These are phyloP conservation scores for Jacana jacana DNA, from an alignment of 2,113 vertebrate genomes.

Conservation along the genomic window DNA sequence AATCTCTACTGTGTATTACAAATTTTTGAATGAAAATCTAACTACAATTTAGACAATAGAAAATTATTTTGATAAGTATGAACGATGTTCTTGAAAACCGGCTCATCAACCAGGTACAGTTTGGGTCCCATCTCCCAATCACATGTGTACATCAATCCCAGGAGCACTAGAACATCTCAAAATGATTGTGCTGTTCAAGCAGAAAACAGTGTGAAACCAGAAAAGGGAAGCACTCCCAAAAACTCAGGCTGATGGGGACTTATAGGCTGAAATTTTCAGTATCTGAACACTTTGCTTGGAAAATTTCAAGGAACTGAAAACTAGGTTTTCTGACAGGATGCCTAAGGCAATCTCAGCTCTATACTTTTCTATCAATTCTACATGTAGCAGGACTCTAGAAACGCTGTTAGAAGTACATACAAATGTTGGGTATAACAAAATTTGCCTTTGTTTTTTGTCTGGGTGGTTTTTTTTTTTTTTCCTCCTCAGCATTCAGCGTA, in stretches of 20 bases:
- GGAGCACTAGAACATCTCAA: background rate
- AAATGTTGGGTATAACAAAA: background rate
- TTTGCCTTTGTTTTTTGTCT: background rate
- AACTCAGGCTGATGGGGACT: background rate
- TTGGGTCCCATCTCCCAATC: background rate
- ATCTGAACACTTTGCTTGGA: background rate
- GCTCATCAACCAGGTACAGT: background rate
- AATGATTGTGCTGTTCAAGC: background rate
- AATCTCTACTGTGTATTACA: background rate
- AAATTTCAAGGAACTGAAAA: background rate
- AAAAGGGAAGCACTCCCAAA: background rate
- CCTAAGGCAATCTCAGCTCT: background rate
- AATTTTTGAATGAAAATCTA: background rate
- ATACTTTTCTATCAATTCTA: background rate
- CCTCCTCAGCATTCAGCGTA: background rate
- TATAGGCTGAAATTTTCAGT: background rate
- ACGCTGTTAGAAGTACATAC: background rate
- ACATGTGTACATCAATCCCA: background rate
- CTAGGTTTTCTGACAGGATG: background rate
- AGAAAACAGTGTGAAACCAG: background rate
- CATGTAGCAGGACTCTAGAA: background rate
- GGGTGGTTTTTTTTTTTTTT: background rate
- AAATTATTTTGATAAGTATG: background rate
- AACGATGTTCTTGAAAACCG: background rate
- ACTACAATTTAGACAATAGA: background rate